Conservation (phyloP, 2,113 vertebrate genomes). For the Lamprologus tigripictilis region DNA sequence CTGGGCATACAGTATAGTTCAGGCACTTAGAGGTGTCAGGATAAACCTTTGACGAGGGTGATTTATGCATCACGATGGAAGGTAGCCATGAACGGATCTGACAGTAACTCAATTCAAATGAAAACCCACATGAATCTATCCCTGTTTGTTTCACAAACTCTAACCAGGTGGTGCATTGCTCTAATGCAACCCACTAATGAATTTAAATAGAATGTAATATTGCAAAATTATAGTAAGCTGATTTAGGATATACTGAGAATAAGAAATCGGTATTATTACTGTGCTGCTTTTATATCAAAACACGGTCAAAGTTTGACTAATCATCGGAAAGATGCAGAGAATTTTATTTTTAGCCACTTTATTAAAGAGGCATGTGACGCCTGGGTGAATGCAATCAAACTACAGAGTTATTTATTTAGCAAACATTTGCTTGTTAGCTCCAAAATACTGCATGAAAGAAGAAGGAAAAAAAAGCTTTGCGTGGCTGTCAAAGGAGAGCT, state of each 20-base stretch:
- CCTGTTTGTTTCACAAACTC: background rate
- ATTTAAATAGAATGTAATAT: background rate
- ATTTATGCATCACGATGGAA: background rate
- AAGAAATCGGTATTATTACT: background rate
- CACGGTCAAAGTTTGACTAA: background rate
- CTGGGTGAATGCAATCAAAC: background rate
- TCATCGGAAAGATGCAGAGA: background rate
- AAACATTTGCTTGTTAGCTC: background rate
- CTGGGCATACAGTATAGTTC: background rate
- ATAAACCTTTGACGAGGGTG: background rate
- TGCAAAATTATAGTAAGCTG: background rate
- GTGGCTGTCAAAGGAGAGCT: background rate
- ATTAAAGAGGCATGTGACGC: background rate
- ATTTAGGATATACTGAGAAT: background rate
- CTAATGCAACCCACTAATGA: background rate
- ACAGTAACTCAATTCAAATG: background rate
- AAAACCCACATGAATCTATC: background rate
- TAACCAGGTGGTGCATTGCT: background rate
- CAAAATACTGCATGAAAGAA: background rate
- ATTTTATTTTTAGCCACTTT: background rate
- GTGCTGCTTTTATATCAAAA: background rate
- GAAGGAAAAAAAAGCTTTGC: background rate
- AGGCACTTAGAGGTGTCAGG: background rate
- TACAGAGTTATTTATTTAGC: background rate
- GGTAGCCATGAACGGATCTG: background rate